Base-by-base conservation (phyloP, 2,888 invertebrate species). In the Aproaerema taeniolella region DNA sequence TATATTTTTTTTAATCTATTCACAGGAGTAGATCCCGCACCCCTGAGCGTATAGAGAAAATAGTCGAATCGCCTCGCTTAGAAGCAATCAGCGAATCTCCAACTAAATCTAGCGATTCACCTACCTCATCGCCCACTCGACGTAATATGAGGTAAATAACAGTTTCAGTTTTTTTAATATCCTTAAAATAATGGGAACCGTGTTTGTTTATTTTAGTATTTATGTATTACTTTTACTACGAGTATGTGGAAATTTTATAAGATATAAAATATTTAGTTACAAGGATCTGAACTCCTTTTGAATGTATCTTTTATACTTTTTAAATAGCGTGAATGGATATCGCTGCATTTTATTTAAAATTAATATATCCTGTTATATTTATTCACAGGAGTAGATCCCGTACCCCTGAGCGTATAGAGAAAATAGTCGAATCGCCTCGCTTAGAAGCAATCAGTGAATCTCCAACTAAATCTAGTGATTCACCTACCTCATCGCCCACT, bases 51-150 rank as follows among this genome's bases (percentile, higher is more conserved):
- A 37, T 53, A 10, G 70, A 71, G 0, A 72, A 61, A 1, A 45
- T 65, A 0, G 49, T 52, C 3, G 76, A 72, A 38, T 67, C 74
- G 0, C 72, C 79, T 0, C 62, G 58, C 9, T 50, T 82, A 11
- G 78, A 69, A 35, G 67, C 65, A 0, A 81, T 83, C 39, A 55
- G 50, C 0, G 83, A 83, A 41, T 76, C 80, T 0, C 77, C 80
- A 0, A 59, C 64, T 0, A 71, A 67, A 35, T 44, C 59, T 0
- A 43, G 59, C 0, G 55, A 44, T 10, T 45, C 55, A 0, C 61
- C 69, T 0, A 45, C 65, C 0, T 36, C 59, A 0, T 59, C 70
- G 2, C 60, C 67, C 0, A 37, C 67, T 30, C 70, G 75, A 2
- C 64, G 78, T 2, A 62, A 53, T 38, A 44, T 67, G 1, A 66